phyloP scores from a whole-genome alignment of 2,888 invertebrate species.

The Platyscelio sp. region DNA sequence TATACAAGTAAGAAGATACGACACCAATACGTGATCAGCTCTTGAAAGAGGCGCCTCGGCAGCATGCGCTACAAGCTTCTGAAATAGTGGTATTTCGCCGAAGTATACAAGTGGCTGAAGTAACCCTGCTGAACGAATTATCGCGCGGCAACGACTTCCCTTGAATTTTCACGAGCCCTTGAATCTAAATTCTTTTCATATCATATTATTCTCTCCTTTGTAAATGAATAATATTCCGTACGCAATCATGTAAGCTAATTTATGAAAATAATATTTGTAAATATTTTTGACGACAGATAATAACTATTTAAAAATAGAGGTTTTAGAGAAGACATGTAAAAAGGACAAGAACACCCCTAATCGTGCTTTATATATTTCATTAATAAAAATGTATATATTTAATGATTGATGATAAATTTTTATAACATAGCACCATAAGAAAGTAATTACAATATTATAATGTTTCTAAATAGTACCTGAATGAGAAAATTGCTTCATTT shows the following conservation, averaged over 20 bases:
- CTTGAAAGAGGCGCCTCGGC: constrained; percentile 39
- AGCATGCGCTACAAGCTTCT: constrained; percentile 35
- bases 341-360: too few relatives aligned
- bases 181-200: constrained; percentile 42
- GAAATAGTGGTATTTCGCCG: constrained; percentile 61
- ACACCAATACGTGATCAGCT: constrained; percentile 63
- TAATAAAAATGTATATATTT: too few relatives aligned
- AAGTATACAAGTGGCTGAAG: constrained; percentile 55
- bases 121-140: constrained; percentile 46
- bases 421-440: too few relatives aligned
- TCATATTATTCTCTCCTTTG: constrained; percentile 29
- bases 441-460: too few relatives aligned
- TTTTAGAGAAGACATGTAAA: too few relatives aligned
- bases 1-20: constrained; percentile 49
- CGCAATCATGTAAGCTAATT: constrained; percentile 16
- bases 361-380: too few relatives aligned
- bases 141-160: constrained; percentile 31
- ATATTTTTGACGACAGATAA: too few relatives aligned
- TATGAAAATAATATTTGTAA: too few relatives aligned
- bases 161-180: constrained; percentile 49
- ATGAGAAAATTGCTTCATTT: too few relatives aligned
- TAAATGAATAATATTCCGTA: constrained; percentile 10
- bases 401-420: too few relatives aligned
- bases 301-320: too few relatives aligned
- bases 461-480: too few relatives aligned